Evolutionary conservation across 2,888 invertebrate genomes (phyloP), one percentile per base, ranked within the genome.

Genomic region (Sesia apiformis): DNA sequence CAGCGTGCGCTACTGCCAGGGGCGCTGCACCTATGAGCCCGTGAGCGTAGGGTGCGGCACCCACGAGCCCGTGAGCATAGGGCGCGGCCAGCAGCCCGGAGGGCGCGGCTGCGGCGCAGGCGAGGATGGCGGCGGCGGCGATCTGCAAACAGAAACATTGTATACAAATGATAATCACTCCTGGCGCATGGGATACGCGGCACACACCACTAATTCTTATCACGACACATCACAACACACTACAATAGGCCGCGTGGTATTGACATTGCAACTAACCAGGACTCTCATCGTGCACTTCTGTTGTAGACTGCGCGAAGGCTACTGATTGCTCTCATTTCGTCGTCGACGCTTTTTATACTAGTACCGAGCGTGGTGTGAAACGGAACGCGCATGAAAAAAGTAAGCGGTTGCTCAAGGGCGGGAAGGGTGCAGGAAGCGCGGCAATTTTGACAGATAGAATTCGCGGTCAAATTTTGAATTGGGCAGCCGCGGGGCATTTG

Each of bases 261-360:
- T 52, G 54, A 7, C 43, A 23, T 42, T 57, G 66, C 58, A 76
- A 85, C 89, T 81, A 71, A 88, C 85, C 85, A 88, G 87, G 81
- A 88, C 76, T 88, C 87, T 84, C 87, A 89, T 88, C 85, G 69
- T 87, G 88, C 85, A 88, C 84, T 89, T 89, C 89, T 83, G 84
- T 85, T 66, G 73, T 81, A 84, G 89, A 89, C 89, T 89, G 88
- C 89, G 69, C 85, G 85, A 82, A 77, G 78, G 87, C 89, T 88
- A 89, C 88, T 89, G 89, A 87, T 74, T 87, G 84, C 74, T 81
- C 77, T 80, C 78, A 74, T 79, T 84, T 76, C 71, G 84, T 72
- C 65, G 78, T 63, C 67, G 72, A 57, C 63, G 61, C 76, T 78
- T 81, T 89, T 87, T 88, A 89, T 89, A 88, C 73, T 74, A 60